These are phyloP conservation scores for Mamestra configurata DNA, from an alignment of 1,140 invertebrate species.

Conservation along the genomic window DNA sequence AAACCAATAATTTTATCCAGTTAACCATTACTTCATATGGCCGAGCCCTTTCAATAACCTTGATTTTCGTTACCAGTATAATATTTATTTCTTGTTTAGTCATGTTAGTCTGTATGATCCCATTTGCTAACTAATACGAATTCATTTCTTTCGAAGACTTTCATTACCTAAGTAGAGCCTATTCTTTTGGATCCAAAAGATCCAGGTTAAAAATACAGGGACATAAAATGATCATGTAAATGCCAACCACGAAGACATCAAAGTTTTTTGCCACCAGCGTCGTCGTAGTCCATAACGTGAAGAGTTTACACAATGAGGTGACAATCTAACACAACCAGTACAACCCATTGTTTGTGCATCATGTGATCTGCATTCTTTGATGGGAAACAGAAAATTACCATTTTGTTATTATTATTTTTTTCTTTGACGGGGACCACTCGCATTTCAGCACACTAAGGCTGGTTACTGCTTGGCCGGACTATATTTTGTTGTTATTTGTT, in stretches of 20 bases:
- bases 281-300: neutral
- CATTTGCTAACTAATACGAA: too few species aligned
- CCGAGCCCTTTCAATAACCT: neutral
- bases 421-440: too few species aligned
- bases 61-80: neutral
- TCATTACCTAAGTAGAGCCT: too few species aligned
- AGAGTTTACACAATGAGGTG: constrained; percentile 9
- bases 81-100: too few species aligned
- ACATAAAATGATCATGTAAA: neutral
- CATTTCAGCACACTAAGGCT: too few species aligned
- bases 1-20: too few species aligned
- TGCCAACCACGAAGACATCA: neutral
- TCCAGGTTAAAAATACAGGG: neutral
- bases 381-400: neutral
- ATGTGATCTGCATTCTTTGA: neutral
- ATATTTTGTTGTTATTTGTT: too few species aligned
- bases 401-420: neutral
- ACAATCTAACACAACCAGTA: neutral
- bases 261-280: constrained; percentile 7
- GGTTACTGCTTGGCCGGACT: too few species aligned
- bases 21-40: neutral
- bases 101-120: too few species aligned
- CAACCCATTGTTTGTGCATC: neutral
- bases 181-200: too few species aligned
- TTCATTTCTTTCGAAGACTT: too few species aligned